Evolutionary conservation across 2,113 vertebrate genomes (phyloP).

Genomic region (Crotalus helleri): DNA sequence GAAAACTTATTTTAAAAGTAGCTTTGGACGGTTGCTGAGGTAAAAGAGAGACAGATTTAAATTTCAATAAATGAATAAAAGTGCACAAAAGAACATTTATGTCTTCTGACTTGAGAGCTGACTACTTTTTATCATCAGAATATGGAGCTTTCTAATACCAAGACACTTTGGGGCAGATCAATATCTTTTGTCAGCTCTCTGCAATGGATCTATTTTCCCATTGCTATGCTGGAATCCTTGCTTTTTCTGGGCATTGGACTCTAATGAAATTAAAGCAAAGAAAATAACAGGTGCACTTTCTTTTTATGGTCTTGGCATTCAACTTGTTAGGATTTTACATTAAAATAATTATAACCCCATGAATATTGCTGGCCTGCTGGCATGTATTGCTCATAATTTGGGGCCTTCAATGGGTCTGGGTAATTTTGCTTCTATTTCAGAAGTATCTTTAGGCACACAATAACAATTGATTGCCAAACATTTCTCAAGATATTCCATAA

Average conservation of each 20-base stretch:
- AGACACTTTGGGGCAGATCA: not conserved
- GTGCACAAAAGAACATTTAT: not conserved
- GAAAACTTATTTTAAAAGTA: not conserved
- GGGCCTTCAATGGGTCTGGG: not conserved
- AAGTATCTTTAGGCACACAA: slow-evolving; percentile 4
- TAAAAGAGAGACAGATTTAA: not conserved
- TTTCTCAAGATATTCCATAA: slow-evolving; percentile 8
- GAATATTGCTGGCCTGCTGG: slow-evolving; percentile 10
- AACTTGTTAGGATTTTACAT: slow-evolving; percentile 21
- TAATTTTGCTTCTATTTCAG: slow-evolving; percentile 27
- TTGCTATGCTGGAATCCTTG: not conserved
- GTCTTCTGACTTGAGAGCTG: not conserved
- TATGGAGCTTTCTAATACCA: not conserved
- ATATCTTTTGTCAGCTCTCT: not conserved
- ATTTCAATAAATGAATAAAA: not conserved
- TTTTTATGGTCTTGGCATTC: not conserved
- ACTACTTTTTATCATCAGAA: not conserved
- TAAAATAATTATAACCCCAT: slow-evolving; percentile 23
- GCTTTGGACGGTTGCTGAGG: not conserved
- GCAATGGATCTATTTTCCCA: not conserved
- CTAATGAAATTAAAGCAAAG: not conserved
- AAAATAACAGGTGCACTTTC: not conserved
- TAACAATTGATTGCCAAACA: slow-evolving; percentile 25
- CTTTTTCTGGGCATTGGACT: not conserved
- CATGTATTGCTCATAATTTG: slow-evolving; percentile 28